Base-by-base conservation (phyloP, 2,113 vertebrate species). In the Oriolus oriolus region DNA sequence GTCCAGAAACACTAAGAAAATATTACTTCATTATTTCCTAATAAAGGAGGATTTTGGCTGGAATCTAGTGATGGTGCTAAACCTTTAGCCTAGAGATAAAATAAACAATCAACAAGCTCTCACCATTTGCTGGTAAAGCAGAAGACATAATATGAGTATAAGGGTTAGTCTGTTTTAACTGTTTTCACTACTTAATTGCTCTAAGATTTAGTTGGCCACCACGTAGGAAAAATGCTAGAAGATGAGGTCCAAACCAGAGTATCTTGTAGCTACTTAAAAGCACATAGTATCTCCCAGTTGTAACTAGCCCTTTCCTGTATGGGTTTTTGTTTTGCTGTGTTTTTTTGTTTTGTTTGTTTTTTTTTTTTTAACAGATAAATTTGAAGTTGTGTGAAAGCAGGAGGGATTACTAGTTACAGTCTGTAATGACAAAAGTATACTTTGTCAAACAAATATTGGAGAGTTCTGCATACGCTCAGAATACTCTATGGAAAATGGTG, bases 241-340 rank as follows among this genome's bases (percentile, higher is more conserved):
- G n/a, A 69, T 30, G 31, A 86, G 61, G 45, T 77, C 59, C 71
- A 66, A 68, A 64, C 42, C 24, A 26, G 75, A 69, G 80, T 35
- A 89, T 39, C 47, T 66, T 70, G 30, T 50, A 89, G 31, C 68
- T 70, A 70, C 54, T 84, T 86, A 31, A 37, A 83, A 76, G 24
- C 44, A 44, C n/a, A 27, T 28, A 70, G 41, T 37, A 49, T 61
- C 39, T 92, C 37, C 33, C 16, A n/a, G 16, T n/a, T 91, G 76
- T 92, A 95, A 91, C 68, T 88, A 84, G 57, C 39, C 27, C 53
- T 93, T 74, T 79, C 53, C 53, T 88, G n/a, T 64, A 39, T 66
- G 57, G n/a, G 26, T 54, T 93, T 89, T 93, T 80, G 33, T 86
- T 90, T 93, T 96, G 94, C 80, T 47, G 80, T 85, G 91, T 26